Evolutionary conservation across 2,113 vertebrate species (phyloP), one percentile per base, ranked within the genome.

Genomic region (Sinocyclocheilus anophthalmus): DNA sequence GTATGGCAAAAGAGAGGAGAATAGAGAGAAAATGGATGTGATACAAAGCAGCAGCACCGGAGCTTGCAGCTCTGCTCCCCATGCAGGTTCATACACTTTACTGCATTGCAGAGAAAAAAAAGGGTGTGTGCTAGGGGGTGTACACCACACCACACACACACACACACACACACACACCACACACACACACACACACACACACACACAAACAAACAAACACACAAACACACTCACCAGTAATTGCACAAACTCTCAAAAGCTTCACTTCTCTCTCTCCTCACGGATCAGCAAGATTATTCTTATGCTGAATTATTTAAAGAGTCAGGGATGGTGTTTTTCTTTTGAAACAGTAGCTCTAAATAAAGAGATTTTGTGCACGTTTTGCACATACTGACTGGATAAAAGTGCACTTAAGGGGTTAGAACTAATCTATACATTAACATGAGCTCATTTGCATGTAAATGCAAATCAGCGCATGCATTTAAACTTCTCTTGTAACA

Each of bases 41-140:
- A 39, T 39, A 59, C 50, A 59, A 55, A 73, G 75, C 30, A 78
- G 82, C 83, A 85, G 77, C 26, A 73, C 55, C 42, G 61, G 48
- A 84, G 24, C 85, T 78, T 76, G 84, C 81, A 81, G 85, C 83
- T 88, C 67, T 85, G 76, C 70, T 87, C 86, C 86, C 82, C 45
- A 88, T 85, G 85, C 88, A 89, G 79, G 83, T 81, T 76, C 70
- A 87, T 55, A 59, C 83, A 88, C 84, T 86, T 86, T 90, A 84
- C 91, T 90, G 91, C 91, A 91, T 88, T 91, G 91, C 91, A 90
- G 91, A 87, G 89, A 55, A 20, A 84, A 86, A 84, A 86, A 50
- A 88, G 63, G 87, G 55, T 30, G 81, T 30, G 81, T 55, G 42
- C n/a, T 6, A 53, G 75, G 81, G 81, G 67, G 65, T 50, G 26